A percentile compares a stretch with the other conserved stretches of the same genome.
phyloP scores from a whole-genome alignment of 2,888 invertebrate genomes.

The Andrena dorsata region DNA sequence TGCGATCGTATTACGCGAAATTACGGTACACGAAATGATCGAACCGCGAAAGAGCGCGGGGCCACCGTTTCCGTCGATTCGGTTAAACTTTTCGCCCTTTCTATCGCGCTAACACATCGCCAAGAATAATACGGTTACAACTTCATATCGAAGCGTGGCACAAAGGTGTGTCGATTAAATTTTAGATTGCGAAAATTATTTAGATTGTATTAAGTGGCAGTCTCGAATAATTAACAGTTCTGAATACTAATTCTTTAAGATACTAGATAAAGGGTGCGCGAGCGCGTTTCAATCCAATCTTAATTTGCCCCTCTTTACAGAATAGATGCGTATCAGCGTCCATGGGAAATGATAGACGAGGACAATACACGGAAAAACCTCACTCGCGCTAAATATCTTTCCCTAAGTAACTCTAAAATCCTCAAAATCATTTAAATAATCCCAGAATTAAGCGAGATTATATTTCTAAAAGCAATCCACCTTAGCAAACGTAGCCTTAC shows the following conservation, averaged over 20 bases:
- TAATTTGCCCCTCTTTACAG: slow-evolving; percentile 37
- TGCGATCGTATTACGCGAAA: slow-evolving; percentile 7
- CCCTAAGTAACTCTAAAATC: not conserved
- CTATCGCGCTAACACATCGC: not conserved
- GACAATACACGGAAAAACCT: slow-evolving; percentile 31
- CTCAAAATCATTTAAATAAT: no score
- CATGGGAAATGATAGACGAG: slow-evolving; percentile 34
- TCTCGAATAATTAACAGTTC: slow-evolving; percentile 34
- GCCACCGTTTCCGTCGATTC: not conserved
- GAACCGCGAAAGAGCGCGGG: not conserved
- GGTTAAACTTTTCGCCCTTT: not conserved
- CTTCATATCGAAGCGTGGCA: not conserved
- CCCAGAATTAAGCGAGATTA: no score
- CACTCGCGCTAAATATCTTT: slow-evolving; percentile 11
- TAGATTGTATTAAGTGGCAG: slow-evolving; percentile 10
- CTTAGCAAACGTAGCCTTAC: no score
- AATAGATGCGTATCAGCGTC: slow-evolving; percentile 43
- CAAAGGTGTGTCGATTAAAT: slow-evolving; percentile 22
- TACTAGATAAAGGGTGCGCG: slow-evolving; percentile 36
- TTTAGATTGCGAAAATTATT: slow-evolving; percentile 26
- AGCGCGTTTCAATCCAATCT: slow-evolving; percentile 33
- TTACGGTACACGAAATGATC: not conserved
- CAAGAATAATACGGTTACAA: slow-evolving; percentile 7
- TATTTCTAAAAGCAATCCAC: no score
- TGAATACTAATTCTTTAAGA: slow-evolving; percentile 45